phyloP scores from a whole-genome alignment of 1,140 invertebrate genomes.

The Temnothorax longispinosus region DNA sequence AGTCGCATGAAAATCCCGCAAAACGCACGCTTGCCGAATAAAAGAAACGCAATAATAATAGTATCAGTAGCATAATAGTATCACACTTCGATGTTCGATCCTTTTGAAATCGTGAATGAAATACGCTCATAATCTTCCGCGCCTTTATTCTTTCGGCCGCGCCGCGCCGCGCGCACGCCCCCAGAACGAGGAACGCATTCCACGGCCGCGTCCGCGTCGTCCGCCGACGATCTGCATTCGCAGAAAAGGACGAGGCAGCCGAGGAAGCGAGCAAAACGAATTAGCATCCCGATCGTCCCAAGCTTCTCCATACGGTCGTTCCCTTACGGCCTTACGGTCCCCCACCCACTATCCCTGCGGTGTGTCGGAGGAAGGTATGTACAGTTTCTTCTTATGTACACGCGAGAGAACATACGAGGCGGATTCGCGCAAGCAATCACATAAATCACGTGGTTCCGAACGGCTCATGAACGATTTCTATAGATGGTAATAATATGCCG shows the following conservation, averaged over 20 bases:
- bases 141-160: conserved; percentile 62
- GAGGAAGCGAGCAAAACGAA: conserved; percentile 75
- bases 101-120: conserved; percentile 23
- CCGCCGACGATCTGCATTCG: conserved; percentile 75
- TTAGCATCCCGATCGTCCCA: conserved; percentile 74
- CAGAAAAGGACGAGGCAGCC: conserved; percentile 73
- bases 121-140: conserved; percentile 52
- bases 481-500: conserved; percentile 73
- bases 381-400: conserved; percentile 62
- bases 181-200: conserved; percentile 69
- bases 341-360: conserved; percentile 2
- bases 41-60: neutral
- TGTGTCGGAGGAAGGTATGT: conserved; percentile 23
- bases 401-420: conserved; percentile 56
- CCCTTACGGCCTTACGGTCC: neutral
- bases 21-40: neutral
- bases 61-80: neutral
- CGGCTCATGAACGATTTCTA: conserved; percentile 69
- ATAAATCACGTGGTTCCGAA: conserved; percentile 71
- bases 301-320: conserved; percentile 44
- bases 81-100: neutral
- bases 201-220: conserved; percentile 58
- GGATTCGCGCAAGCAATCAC: conserved; percentile 58
- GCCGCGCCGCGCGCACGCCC: conserved; percentile 16
- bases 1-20: neutral